These are phyloP conservation scores for Drosophila ananassae DNA, from an alignment of 1,140 invertebrate genomes.

Conservation along the genomic window DNA sequence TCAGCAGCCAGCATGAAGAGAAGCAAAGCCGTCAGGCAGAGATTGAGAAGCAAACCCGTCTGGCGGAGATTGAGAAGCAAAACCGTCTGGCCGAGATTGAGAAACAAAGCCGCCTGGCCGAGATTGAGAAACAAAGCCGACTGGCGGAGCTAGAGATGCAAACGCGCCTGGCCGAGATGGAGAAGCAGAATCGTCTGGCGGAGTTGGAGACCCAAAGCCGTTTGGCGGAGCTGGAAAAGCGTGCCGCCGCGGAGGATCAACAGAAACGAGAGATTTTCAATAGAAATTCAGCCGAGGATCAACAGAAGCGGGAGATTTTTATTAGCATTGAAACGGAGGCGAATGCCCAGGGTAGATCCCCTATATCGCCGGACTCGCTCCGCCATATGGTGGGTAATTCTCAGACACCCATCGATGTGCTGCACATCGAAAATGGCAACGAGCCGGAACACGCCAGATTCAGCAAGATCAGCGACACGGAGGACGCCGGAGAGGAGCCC, in stretches of 20 bases:
- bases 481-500: conserved; percentile 50
- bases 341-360: conserved; percentile 72
- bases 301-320: conserved; percentile 79
- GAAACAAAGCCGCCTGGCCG: background rate
- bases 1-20: conserved; percentile 23
- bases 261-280: conserved; percentile 81
- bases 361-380: conserved; percentile 71
- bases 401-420: conserved; percentile 67
- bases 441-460: conserved; percentile 74
- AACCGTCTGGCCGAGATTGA: background rate
- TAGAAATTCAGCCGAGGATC: conserved; percentile 40
- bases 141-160: background rate
- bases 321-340: conserved; percentile 81
- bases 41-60: background rate
- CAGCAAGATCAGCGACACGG: conserved; percentile 76
- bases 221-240: background rate
- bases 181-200: background rate
- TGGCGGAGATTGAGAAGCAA: background rate
- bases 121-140: conserved; percentile 9
- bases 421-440: conserved; percentile 73
- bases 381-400: conserved; percentile 79
- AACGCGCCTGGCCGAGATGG: background rate
- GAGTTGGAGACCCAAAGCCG: conserved; percentile 1
- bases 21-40: conserved; percentile 15
- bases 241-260: conserved; percentile 25